Evolutionary conservation across 2,797 vertebrate genomes (phyloP).

Genomic region (Tenualosa thibaudeaui): DNA sequence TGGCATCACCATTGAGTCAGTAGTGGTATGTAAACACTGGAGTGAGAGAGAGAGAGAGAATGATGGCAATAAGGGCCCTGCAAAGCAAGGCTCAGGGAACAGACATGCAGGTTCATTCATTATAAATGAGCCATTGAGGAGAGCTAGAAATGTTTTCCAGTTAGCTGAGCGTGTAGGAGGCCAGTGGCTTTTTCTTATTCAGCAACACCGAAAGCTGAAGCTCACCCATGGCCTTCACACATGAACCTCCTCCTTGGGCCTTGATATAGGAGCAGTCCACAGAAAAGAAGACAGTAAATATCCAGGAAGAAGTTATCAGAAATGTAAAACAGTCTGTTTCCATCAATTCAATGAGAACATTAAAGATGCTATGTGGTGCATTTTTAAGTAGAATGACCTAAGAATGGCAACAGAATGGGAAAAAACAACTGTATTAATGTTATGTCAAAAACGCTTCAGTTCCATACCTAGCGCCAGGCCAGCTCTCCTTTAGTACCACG

Average conservation of each 20-base stretch:
- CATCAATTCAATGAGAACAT: no score
- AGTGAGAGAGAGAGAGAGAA: constrained; percentile 14
- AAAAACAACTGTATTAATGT: no score
- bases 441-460: no score
- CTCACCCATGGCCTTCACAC: background rate
- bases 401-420: no score
- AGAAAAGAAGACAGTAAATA: background rate
- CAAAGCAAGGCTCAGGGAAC: constrained; percentile 24
- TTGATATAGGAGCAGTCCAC: background rate
- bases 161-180: background rate
- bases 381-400: no score
- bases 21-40: constrained; percentile 72
- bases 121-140: constrained; percentile 71
- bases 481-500: no score
- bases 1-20: constrained; percentile 74
- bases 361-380: no score
- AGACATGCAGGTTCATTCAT: constrained; percentile 64
- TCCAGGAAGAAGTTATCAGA: no score
- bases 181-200: background rate
- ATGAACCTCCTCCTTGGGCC: background rate
- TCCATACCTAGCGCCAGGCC: no score
- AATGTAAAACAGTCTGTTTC: no score
- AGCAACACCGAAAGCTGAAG: background rate
- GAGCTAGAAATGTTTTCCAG: constrained; percentile 65
- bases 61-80: background rate